These are phyloP conservation scores for Stichodactyla helianthus DNA, from an alignment of 64 coral and sea anemone genomes.

Conservation along the genomic window DNA sequence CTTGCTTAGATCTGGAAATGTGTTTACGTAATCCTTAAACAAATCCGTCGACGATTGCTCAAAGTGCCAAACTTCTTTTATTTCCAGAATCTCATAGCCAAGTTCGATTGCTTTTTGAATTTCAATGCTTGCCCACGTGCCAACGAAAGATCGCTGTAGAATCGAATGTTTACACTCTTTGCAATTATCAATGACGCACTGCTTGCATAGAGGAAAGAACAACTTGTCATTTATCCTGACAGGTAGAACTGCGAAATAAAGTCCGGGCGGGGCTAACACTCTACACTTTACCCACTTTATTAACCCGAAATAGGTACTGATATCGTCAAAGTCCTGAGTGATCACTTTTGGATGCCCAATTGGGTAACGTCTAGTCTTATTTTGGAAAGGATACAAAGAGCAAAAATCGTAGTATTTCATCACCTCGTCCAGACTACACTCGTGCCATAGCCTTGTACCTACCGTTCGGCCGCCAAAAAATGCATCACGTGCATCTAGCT, in stretches of 20 bases:
- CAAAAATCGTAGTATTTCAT: slow-evolving; percentile 25
- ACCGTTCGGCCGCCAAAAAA: slow-evolving; percentile 31
- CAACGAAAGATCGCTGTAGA: not conserved
- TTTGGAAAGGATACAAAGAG: slow-evolving; percentile 23
- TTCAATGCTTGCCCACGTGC: slow-evolving; percentile 17
- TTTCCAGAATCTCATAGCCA: slow-evolving; percentile 24
- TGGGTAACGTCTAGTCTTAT: slow-evolving; percentile 10
- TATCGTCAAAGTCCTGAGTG: not conserved
- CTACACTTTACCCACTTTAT: not conserved
- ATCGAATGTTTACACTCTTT: not conserved
- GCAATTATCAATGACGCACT: not conserved
- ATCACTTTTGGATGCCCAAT: slow-evolving; percentile 25
- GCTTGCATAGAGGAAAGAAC: not conserved
- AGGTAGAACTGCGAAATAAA: slow-evolving; percentile 42
- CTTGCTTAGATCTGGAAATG: slow-evolving; percentile 34
- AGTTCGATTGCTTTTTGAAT: not conserved
- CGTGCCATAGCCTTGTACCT: not conserved
- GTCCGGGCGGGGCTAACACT: slow-evolving; percentile 3
- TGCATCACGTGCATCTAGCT: slow-evolving; percentile 7
- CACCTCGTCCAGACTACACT: not conserved
- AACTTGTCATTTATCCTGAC: not conserved
- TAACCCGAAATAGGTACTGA: slow-evolving; percentile 26
- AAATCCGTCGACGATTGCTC: not conserved
- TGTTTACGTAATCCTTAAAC: slow-evolving; percentile 16
- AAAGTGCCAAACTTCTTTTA: slow-evolving; percentile 40